These are phyloP conservation scores for Mactromeris polynyma DNA, from an alignment of 2,888 invertebrate species.

Conservation along the genomic window DNA sequence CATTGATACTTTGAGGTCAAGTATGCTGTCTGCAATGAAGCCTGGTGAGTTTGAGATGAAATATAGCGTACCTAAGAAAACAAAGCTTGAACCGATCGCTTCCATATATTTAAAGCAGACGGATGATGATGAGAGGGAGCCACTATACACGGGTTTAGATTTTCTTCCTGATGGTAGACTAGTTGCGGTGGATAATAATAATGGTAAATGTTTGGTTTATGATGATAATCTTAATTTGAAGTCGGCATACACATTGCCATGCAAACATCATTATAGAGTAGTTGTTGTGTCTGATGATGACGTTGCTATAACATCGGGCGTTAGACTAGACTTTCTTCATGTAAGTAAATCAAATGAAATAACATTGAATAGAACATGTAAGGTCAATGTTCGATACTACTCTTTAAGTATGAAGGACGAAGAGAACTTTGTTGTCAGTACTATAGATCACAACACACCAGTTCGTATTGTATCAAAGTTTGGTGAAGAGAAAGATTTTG, in stretches of 20 bases:
- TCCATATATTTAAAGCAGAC: slow-evolving; percentile 19
- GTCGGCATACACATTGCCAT: background rate
- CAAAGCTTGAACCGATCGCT: background rate
- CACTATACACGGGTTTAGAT: slow-evolving; percentile 11
- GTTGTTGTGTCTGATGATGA: slow-evolving; percentile 6
- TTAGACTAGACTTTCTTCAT: background rate
- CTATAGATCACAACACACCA: background rate
- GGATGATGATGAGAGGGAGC: background rate
- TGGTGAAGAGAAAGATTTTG: slow-evolving; percentile 21
- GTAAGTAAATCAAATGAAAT: slow-evolving; percentile 15
- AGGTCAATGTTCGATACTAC: too few species aligned
- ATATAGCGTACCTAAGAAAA: background rate
- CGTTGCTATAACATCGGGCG: background rate
- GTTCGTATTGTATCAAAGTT: slow-evolving; percentile 23
- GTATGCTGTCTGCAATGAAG: background rate
- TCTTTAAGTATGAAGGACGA: too few species aligned
- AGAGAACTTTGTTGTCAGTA: too few species aligned
- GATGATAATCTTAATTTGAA: too few species aligned
- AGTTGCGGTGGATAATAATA: slow-evolving; percentile 16
- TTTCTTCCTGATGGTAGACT: slow-evolving; percentile 25
- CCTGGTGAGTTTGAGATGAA: background rate
- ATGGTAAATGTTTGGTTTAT: slow-evolving; percentile 26
- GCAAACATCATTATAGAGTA: background rate
- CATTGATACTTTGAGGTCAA: background rate
- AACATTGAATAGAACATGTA: background rate